Conservation (phyloP, 92 coral and sea anemone species). For the Parazoanthus atlanticus region DNA sequence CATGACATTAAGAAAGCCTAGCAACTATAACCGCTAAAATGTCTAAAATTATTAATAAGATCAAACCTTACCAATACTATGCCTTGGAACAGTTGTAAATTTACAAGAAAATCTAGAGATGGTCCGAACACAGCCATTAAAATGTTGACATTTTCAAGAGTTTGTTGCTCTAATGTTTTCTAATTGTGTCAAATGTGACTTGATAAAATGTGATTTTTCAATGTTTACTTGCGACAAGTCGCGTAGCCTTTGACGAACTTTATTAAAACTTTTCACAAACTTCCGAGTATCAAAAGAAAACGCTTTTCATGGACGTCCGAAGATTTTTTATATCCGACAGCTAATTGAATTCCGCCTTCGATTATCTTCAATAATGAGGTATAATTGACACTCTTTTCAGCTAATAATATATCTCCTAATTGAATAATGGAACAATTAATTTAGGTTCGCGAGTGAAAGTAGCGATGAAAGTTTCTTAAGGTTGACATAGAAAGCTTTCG, state of each 20-base stretch:
- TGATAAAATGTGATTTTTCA: background rate
- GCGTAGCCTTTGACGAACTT: conserved; percentile 28
- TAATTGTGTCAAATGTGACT: conserved; percentile 5
- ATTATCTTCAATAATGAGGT: conserved; percentile 92
- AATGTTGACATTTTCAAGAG: conserved; percentile 32
- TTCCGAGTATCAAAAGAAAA: conserved; percentile 9
- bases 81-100: background rate
- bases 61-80: background rate
- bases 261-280: conserved; percentile 42
- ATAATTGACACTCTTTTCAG: conserved; percentile 96
- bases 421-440: conserved; percentile 89
- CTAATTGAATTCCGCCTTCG: conserved; percentile 98
- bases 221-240: conserved; percentile 28
- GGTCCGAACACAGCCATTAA: background rate
- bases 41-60: background rate
- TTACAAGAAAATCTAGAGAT: background rate
- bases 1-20: conserved; percentile 10
- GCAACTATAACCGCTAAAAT: conserved; percentile 1
- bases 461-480: conserved; percentile 61
- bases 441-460: conserved; percentile 59
- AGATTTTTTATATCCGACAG: conserved; percentile 44
- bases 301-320: conserved; percentile 35
- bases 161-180: conserved; percentile 25
- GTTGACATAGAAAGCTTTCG: conserved; percentile 60
- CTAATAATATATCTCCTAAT: conserved; percentile 88